Evolutionary conservation across 2,888 invertebrate species (phyloP), one percentile per base, ranked within the genome.

Genomic region (Drosophila basisetae): DNA sequence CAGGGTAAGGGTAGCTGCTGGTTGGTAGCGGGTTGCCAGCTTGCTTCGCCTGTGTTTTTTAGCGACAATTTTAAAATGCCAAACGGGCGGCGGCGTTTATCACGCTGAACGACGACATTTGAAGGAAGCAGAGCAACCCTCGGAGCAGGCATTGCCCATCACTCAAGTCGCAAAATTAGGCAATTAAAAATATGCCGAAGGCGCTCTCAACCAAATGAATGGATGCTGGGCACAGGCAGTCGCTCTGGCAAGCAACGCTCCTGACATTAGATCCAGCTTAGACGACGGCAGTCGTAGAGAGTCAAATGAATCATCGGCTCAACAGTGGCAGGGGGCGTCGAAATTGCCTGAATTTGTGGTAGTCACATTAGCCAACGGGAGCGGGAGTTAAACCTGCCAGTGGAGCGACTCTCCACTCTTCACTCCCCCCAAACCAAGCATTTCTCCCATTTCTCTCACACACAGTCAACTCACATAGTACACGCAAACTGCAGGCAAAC

Each of bases 101-200:
- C 92, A 92, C 81, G 84, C 80, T 73, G 85, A 84, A 82, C 82
- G 84, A 87, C 85, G 79, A 70, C 77, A 76, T 80, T 81, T 74
- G 77, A 83, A 78, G 80, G 78, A 68, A 75, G 72, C 66, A 33
- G 50, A 47, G 60, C 82, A 82, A 85, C 84, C 87, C 87, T 86
- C 78, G 47, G 52, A 59, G 76, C 80, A 83, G 82, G 82, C 76
- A 73, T 70, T 73, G 78, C 80, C 91, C 92, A 90, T 92, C 91
- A 91, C 91, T 92, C 92, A 92, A 91, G 92, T 89, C 89, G 84
- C 92, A 85, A 92, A 92, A 92, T 92, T 93, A 93, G 92, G 93
- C 92, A 93, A 92, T 92, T 92, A 92, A 92, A 91, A 92, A 92
- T 93, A 92, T 93, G 92, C 93, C 93, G 89, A 89, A 91, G 92